A percentile compares a stretch with the other conserved stretches of the same genome.
Conservation (phyloP, 2,888 invertebrate species). For the Drosophila mimetica region DNA sequence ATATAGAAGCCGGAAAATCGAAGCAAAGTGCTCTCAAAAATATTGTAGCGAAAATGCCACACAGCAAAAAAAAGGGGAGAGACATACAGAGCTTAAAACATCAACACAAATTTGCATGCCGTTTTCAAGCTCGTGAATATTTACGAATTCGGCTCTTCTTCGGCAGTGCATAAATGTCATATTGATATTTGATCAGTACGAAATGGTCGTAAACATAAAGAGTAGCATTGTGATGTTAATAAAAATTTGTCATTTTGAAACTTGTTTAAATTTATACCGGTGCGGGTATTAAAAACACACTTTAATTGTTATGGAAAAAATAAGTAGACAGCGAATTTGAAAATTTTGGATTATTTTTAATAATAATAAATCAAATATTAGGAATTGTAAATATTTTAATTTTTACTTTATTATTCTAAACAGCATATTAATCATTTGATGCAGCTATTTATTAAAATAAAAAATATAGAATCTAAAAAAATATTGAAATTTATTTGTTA, state of each 20-base stretch:
- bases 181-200: constrained; percentile 4
- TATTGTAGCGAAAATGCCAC: constrained; percentile 25
- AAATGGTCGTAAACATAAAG: background rate
- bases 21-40: constrained; percentile 46
- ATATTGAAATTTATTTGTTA: no score
- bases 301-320: background rate
- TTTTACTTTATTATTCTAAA: no score
- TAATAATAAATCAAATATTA: no score
- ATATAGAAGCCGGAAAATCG: constrained; percentile 53
- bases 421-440: no score
- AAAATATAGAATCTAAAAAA: no score
- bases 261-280: background rate
- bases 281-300: constrained; percentile 1
- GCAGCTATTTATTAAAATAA: no score
- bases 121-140: constrained; percentile 1
- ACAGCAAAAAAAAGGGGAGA: background rate
- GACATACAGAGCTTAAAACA: background rate
- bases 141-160: background rate
- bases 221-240: background rate
- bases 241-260: background rate
- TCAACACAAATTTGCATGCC: constrained; percentile 7
- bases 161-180: constrained; percentile 6
- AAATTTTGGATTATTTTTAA: background rate
- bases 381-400: no score
- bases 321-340: background rate